Base-by-base conservation (phyloP, 1,140 invertebrate species). In the Anastrepha ludens region DNA sequence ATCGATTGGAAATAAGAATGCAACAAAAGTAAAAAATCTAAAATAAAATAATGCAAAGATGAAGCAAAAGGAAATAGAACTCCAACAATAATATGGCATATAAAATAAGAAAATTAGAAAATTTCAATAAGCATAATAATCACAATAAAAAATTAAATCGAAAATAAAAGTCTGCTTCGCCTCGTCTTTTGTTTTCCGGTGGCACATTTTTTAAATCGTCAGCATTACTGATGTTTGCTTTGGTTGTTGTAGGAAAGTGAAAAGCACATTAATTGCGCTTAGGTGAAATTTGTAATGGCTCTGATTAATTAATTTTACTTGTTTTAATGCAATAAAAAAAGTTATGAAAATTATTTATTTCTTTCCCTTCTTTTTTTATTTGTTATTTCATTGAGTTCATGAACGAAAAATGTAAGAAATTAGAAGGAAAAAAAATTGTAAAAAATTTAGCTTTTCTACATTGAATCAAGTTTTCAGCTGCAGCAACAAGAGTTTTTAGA, bases 261-360 rank as follows among this genome's bases (percentile, higher is more conserved):
- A 74, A 74, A 74, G 39, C 15, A n/a, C 13, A 74, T 74, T 74
- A 47, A 74, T n/a, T 41, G 39, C 15, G 67, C 41, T n/a, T 74
- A 17, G 67, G 67, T 44, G 67, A 44, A 74, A 74, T 74, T 74
- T 74, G 41, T 74, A 44, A 74, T 47, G 65, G 65, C 2, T 9
- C 5, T 41, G 67, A 44, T 39, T 74, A 47, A 74, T 47, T 74
- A 74, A n/a, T 17, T n/a, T 47, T 47, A 74, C 67, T 74, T 74
- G 41, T 74, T 74, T 74, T 74, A 74, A 17, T 74, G 39, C 67
- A 44, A 39, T 13, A 47, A 67, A 39, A 67, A 41, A 67, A 41
- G 13, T 58, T 67, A 39, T 2, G 17, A 9, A 20, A 39, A 11
- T 41, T 0, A 67, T 41, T 41, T 41, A 29, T 39, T 29, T 39